These are phyloP conservation scores for Thamnaconus septentrionalis DNA, from an alignment of 2,113 vertebrate species.

Conservation along the genomic window DNA sequence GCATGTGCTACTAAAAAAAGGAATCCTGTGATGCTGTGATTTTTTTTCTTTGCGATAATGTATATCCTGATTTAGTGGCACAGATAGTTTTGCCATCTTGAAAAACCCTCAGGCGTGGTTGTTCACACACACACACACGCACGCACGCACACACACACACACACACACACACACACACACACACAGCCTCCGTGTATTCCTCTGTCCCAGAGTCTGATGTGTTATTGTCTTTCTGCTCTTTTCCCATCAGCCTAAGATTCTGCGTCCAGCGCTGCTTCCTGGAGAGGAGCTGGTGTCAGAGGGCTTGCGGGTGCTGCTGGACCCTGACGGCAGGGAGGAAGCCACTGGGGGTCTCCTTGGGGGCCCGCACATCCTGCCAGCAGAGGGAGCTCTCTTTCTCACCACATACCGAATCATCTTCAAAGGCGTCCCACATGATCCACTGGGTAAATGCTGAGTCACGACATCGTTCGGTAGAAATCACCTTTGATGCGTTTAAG, in stretches of 20 bases:
- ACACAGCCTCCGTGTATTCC: too few species aligned
- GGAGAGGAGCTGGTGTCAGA: slow-evolving; percentile 94
- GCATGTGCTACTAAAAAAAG: slow-evolving; percentile 28
- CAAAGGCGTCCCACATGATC: slow-evolving; percentile 94
- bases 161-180: too few species aligned
- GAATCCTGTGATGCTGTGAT: slow-evolving; percentile 26
- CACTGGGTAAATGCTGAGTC: slow-evolving; percentile 79
- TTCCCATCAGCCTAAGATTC: slow-evolving; percentile 89
- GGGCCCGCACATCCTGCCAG: slow-evolving; percentile 94
- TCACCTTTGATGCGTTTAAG: too few species aligned
- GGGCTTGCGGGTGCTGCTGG: slow-evolving; percentile 91
- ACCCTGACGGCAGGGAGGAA: slow-evolving; percentile 94
- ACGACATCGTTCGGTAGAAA: not conserved
- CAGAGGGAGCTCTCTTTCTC: slow-evolving; percentile 97
- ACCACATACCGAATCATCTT: slow-evolving; percentile 97
- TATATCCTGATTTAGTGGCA: slow-evolving; percentile 37
- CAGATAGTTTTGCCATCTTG: slow-evolving; percentile 15
- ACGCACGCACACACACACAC: too few species aligned
- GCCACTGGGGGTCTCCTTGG: slow-evolving; percentile 91
- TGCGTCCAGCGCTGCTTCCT: slow-evolving; percentile 88
- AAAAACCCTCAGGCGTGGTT: slow-evolving; percentile 6
- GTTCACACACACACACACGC: not conserved
- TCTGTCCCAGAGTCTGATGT: slow-evolving; percentile 9
- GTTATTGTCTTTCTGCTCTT: slow-evolving; percentile 2
- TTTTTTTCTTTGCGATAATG: slow-evolving; percentile 40